Conservation (phyloP, 2,113 vertebrate genomes). For the Fregetta grallaria region DNA sequence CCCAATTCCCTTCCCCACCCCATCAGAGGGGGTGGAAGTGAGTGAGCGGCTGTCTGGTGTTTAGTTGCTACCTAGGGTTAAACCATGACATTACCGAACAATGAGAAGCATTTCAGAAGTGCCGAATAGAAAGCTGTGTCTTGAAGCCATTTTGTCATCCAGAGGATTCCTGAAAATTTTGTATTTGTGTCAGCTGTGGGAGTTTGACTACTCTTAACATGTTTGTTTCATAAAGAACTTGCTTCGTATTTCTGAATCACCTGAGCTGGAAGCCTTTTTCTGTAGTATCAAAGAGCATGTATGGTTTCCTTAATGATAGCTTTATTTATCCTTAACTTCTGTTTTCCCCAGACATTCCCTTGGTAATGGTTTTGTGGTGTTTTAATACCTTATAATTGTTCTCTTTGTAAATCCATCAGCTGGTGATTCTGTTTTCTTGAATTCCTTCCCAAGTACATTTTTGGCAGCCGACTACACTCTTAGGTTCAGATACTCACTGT, state of each 20-base stretch:
- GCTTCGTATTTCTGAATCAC: neutral
- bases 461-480: neutral
- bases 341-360: neutral
- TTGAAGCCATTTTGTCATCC: neutral
- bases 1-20: too few species aligned
- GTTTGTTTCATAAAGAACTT: neutral
- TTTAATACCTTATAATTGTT: neutral
- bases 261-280: neutral
- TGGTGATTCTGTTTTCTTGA: neutral
- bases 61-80: too few species aligned
- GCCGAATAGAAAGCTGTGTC: fast-evolving
- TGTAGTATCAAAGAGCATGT: neutral
- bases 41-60: too few species aligned
- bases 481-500: neutral
- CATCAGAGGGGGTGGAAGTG: too few species aligned
- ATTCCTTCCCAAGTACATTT: neutral
- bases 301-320: neutral
- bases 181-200: neutral
- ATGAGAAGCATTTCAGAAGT: neutral
- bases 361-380: neutral
- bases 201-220: neutral
- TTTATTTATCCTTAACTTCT: neutral
- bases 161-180: neutral
- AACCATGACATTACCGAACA: neutral
- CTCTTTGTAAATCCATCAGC: neutral